Percentiles rank a stretch among this genome's conserved stretches.
phyloP scores from a whole-genome alignment of 2,113 vertebrate species.

The Turnix velox region DNA sequence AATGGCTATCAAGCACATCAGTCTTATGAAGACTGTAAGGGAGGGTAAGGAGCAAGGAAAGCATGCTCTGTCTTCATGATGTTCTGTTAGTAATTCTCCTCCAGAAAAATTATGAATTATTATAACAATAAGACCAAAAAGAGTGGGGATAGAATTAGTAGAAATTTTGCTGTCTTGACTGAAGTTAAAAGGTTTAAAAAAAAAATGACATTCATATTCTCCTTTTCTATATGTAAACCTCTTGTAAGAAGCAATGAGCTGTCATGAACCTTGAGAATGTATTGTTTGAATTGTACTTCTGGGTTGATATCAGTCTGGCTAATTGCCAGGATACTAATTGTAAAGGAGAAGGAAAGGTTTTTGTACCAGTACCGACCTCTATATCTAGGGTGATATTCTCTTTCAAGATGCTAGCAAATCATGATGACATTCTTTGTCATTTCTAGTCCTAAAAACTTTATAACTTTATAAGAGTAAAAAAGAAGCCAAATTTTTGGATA shows the following conservation, averaged over 20 bases:
- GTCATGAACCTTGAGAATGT: not conserved
- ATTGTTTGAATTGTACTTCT: not conserved
- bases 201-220: not conserved
- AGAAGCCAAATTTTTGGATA: not conserved
- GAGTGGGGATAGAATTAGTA: not conserved
- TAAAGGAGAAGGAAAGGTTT: not conserved
- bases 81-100: not conserved
- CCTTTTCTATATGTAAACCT: not conserved
- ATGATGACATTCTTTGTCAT: not conserved
- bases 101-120: not conserved
- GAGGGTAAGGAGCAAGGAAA: not conserved
- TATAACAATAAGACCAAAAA: not conserved
- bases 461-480: not conserved
- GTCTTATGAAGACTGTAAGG: not conserved
- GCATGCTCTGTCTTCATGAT: not conserved
- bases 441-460: not conserved
- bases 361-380: not conserved
- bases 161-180: not conserved
- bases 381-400: not conserved
- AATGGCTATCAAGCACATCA: not conserved
- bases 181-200: accelerated
- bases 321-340: not conserved
- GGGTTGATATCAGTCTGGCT: not conserved
- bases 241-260: not conserved
- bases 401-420: not conserved